Conservation (phyloP, 2,888 invertebrate genomes). For the Papilio elwesi region DNA sequence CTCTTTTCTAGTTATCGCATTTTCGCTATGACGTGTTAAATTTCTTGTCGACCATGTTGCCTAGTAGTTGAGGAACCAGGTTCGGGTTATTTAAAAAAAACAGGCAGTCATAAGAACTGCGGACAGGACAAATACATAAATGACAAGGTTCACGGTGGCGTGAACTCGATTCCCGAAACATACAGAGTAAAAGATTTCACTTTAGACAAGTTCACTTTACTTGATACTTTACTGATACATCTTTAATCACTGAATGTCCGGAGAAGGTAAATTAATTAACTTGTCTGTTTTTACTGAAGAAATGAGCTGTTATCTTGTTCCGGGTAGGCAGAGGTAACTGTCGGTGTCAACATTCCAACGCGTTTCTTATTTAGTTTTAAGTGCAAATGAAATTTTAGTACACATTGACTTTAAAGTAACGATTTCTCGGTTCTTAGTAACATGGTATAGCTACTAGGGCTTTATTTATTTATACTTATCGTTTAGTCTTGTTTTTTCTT, state of each 20-base stretch:
- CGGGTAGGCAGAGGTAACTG: background rate
- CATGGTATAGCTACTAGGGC: no score
- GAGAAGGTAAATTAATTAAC: background rate
- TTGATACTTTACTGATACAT: background rate
- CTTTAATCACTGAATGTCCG: background rate
- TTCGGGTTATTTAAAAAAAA: no score
- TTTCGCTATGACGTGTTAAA: conserved; percentile 1
- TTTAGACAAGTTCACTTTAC: conserved; percentile 25
- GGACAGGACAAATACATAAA: no score
- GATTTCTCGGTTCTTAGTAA: no score
- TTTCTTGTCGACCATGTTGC: background rate
- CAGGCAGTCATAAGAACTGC: no score
- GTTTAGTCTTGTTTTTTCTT: no score
- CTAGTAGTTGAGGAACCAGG: no score
- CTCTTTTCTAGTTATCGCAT: background rate
- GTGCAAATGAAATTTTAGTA: background rate
- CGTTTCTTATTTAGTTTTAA: background rate
- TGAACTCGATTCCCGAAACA: background rate
- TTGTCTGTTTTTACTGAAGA: background rate
- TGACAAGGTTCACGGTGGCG: no score
- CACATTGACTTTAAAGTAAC: no score
- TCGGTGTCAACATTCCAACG: background rate
- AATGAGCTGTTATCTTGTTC: background rate
- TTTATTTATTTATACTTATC: no score
- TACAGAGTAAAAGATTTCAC: conserved; percentile 6